Conservation (phyloP, 2,888 invertebrate species). For the Stenolophus ochropezus region DNA sequence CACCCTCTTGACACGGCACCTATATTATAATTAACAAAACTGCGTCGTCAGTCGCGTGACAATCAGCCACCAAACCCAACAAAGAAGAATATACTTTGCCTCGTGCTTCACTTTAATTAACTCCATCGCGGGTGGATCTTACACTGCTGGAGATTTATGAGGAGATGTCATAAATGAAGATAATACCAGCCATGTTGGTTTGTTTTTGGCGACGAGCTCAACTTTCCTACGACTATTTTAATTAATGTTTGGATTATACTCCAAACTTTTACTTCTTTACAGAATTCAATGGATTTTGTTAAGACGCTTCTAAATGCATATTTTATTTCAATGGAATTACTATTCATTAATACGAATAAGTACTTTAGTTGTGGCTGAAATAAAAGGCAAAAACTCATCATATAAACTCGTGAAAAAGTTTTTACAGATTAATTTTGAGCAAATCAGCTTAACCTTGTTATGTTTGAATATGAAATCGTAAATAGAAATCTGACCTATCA, state of each 20-base stretch:
- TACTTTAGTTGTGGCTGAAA: neutral
- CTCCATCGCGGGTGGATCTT: neutral
- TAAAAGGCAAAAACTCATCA: too few species aligned
- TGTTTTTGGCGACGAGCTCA: slow-evolving; percentile 12
- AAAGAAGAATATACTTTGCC: slow-evolving; percentile 18
- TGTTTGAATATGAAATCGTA: too few species aligned
- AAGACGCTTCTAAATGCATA: too few species aligned
- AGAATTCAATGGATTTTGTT: neutral
- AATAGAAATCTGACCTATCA: too few species aligned
- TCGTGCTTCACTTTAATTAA: slow-evolving; percentile 38
- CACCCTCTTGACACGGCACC: neutral
- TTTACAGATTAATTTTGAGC: too few species aligned
- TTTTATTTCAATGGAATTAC: neutral
- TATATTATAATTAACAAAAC: slow-evolving; percentile 45
- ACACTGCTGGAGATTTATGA: slow-evolving; percentile 1
- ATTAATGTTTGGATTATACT: slow-evolving; percentile 27
- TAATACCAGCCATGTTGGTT: slow-evolving; percentile 14
- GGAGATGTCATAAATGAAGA: slow-evolving; percentile 30
- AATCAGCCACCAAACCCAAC: neutral
- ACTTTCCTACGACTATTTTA: slow-evolving; percentile 12
- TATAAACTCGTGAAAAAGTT: too few species aligned
- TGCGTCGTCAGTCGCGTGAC: slow-evolving; percentile 32
- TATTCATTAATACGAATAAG: neutral
- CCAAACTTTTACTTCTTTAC: neutral
- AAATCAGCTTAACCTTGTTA: too few species aligned